Evolutionary conservation across 2,888 invertebrate species (phyloP), one percentile per base, ranked within the genome.

Genomic region (Ectemnius continuus): DNA sequence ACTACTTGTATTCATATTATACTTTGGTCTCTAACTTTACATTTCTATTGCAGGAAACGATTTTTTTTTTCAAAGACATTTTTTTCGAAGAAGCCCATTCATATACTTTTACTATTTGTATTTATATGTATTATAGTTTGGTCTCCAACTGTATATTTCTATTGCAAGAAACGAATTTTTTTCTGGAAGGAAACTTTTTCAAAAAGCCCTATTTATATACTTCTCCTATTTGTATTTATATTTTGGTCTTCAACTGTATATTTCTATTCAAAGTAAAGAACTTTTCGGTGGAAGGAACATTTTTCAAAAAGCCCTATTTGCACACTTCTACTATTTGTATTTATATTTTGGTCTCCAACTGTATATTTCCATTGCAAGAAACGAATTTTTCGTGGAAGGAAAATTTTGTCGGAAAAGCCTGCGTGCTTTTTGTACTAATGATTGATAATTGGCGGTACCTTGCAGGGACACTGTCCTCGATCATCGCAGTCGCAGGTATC

Each of bases 401-500:
- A n/a, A 45, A 6, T 11, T 18, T 47, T 66, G n/a, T 57, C 11
- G 3, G 8, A 13, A 20, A n/a, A 14, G 18, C 28, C 4, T 16
- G 8, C 65, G 26, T 23, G 23, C 23, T 23, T 23, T 23, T 23
- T 23, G 3, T 23, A 23, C 3, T 23, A 23, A 3, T 23, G 2
- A 3, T 23, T 3, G 23, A 11, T 6, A 8, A 11, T 36, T 11
- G 5, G 36, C 0, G 5, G 14, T 88, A 96, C 96, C 93, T 97
- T 98, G 92, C 98, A 98, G n/a, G 95, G 94, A 89, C 98, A 98
- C 82, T 95, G 94, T 0, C 98, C 98, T 64, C 91, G 91, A 0
- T 94, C 92, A 83, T 95, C 94, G 86, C 97, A 97, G 13, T 95
- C 94, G 86, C 97, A 97, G 4, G 93, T 93, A 14, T 89, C 91